Conservation (phyloP, 2,113 vertebrate genomes). For the Suncus etruscus region DNA sequence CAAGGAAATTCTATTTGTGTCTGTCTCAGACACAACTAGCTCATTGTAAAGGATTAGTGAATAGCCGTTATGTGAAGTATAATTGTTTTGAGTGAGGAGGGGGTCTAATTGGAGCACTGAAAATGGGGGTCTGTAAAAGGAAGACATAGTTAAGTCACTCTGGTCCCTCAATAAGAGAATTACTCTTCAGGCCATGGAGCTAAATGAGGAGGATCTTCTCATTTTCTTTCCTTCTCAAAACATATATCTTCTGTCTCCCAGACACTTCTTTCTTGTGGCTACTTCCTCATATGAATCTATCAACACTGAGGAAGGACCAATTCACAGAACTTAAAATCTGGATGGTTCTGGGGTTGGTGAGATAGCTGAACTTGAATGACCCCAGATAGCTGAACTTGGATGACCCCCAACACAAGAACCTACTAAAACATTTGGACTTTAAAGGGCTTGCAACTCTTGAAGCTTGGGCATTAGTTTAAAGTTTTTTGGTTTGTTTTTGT, state of each 20-base stretch:
- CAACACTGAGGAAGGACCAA: background rate
- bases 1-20: background rate
- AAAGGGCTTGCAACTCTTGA: background rate
- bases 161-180: background rate
- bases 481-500: too few species aligned
- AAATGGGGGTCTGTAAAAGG: background rate
- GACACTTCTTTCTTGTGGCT: constrained; percentile 23
- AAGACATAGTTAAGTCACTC: background rate
- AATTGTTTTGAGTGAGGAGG: background rate
- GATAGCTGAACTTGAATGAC: background rate
- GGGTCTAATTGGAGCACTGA: background rate
- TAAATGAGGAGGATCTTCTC: background rate
- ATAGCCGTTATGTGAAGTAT: background rate
- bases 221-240: background rate
- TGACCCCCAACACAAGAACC: background rate
- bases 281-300: background rate
- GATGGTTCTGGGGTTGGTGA: too few species aligned
- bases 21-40: background rate
- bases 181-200: background rate
- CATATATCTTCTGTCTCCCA: background rate
- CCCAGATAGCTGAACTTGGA: background rate
- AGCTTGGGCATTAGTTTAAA: background rate
- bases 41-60: background rate
- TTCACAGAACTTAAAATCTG: background rate
- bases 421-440: background rate